These are phyloP conservation scores for Dasysyrphus albostriatus DNA, from an alignment of 2,888 invertebrate species.

Conservation along the genomic window DNA sequence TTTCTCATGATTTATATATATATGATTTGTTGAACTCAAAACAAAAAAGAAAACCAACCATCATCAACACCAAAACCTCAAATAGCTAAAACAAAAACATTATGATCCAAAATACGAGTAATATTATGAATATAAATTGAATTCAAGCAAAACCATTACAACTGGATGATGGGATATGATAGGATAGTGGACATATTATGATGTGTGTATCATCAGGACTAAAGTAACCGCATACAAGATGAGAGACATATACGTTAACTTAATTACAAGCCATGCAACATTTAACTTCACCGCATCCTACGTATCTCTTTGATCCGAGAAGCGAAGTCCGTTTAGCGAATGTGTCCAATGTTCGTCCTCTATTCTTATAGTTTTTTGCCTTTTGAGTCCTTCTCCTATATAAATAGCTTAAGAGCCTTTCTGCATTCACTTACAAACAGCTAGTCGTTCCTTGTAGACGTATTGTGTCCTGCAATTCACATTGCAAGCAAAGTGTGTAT, in stretches of 20 bases:
- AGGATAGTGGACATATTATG: background rate
- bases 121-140: constrained; percentile 59
- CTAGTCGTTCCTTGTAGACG: constrained; percentile 61
- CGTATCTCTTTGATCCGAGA: constrained; percentile 61
- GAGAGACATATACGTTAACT: constrained; percentile 68
- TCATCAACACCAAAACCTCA: constrained; percentile 15
- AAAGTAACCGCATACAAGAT: constrained; percentile 63
- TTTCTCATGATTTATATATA: too few species aligned
- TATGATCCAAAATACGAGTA: constrained; percentile 14
- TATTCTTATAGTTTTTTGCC: constrained; percentile 44
- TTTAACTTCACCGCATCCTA: constrained; percentile 70
- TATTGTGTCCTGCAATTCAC: constrained; percentile 19
- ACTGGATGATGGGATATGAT: constrained; percentile 16
- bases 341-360: constrained; percentile 32
- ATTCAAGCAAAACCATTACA: constrained; percentile 70
- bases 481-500: constrained; percentile 22
- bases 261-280: constrained; percentile 72
- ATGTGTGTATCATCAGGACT: constrained; percentile 21
- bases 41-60: constrained; percentile 28
- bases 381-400: constrained; percentile 61
- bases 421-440: constrained; percentile 61
- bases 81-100: constrained; percentile 10
- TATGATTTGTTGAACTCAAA: constrained; percentile 48
- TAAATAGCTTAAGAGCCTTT: constrained; percentile 73
- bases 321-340: constrained; percentile 8